Evolutionary conservation across 2,797 vertebrate genomes (phyloP).

Genomic region (Caiman crocodilus): DNA sequence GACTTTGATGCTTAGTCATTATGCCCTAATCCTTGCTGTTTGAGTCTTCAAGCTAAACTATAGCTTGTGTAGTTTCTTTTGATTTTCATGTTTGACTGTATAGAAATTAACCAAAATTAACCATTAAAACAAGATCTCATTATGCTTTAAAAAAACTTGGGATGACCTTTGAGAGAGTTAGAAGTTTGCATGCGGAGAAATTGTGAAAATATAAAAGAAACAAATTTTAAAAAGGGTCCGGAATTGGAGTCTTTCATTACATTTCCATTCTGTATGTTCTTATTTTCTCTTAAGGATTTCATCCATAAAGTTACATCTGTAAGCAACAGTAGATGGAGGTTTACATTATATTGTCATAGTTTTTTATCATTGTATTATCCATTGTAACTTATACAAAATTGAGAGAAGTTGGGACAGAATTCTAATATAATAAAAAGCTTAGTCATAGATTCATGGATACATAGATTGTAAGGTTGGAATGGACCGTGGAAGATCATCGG

Average conservation of each 20-base stretch:
- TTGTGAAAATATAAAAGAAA: neutral
- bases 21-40: no score
- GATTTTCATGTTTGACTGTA: neutral
- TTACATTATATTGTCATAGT: constrained; percentile 16
- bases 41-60: no score
- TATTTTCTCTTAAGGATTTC: constrained; percentile 25
- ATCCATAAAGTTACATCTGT: constrained; percentile 44
- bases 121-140: neutral
- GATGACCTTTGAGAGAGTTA: neutral
- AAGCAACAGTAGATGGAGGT: constrained; percentile 55
- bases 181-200: neutral
- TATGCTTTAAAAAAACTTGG: neutral
- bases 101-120: neutral
- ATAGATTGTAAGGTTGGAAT: no score
- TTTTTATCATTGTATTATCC: constrained; percentile 14
- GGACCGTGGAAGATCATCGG: no score
- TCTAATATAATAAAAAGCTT: no score
- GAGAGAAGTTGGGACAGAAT: constrained; percentile 1
- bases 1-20: no score
- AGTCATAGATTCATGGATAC: no score
- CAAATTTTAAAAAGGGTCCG: neutral
- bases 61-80: neutral
- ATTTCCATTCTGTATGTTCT: constrained; percentile 28
- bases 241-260: neutral
- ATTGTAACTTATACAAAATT: constrained; percentile 28